These are phyloP conservation scores for Alitta virens DNA, from an alignment of 2,888 invertebrate genomes.

Conservation along the genomic window DNA sequence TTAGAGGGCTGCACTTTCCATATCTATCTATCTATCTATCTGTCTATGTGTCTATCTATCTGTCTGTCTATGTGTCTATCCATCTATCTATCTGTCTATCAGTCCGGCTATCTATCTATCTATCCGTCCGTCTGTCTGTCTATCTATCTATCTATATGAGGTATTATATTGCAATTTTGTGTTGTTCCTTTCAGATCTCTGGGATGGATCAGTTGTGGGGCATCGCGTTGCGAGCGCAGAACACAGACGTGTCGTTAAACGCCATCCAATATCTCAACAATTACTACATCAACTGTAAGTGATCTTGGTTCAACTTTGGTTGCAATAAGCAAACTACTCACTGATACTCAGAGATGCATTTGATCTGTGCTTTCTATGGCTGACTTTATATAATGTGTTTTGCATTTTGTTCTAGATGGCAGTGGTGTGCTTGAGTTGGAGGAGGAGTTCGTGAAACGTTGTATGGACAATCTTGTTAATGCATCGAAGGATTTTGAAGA, in stretches of 20 bases:
- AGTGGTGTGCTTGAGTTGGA: conserved; percentile 81
- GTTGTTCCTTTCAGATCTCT: conserved; percentile 52
- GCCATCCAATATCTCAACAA: conserved; percentile 92
- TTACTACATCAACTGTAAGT: conserved; percentile 77
- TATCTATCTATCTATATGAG: no score
- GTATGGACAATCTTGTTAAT: conserved; percentile 77
- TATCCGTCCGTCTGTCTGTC: no score
- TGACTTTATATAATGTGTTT: no score
- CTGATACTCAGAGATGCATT: no score
- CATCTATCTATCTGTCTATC: no score
- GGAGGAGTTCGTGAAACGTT: conserved; percentile 87
- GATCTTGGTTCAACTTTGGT: neutral
- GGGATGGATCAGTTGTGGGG: conserved; percentile 95
- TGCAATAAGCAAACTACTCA: no score
- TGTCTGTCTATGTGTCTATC: no score
- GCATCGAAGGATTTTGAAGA: conserved; percentile 26
- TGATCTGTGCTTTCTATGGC: no score
- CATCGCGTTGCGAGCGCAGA: conserved; percentile 84
- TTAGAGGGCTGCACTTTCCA: no score
- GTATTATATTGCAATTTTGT: neutral
- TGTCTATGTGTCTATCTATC: no score
- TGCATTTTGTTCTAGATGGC: conserved; percentile 36
- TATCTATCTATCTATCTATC: no score
- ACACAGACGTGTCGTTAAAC: conserved; percentile 90
- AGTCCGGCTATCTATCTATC: no score